Base-by-base conservation (phyloP, 2,797 vertebrate species). In the Hippocampus kuda region DNA sequence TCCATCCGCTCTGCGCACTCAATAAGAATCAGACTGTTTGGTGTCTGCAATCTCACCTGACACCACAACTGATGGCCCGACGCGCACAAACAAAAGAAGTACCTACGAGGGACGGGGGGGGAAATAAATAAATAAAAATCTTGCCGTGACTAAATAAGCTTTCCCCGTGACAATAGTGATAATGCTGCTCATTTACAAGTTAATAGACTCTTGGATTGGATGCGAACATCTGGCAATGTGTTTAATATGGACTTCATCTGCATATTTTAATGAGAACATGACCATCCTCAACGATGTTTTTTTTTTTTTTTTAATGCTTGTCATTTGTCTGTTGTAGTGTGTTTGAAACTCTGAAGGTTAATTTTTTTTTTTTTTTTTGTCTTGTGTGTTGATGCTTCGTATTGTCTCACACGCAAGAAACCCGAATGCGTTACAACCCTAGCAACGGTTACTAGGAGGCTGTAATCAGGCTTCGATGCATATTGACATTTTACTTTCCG, bases 141-240 rank as follows among this genome's bases (percentile, higher is more conserved):
- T 56, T 70, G 4, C 49, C 59, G 42, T 11, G 44, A 44, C 49
- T 59, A 59, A 41, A 11, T 18, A 34, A 15, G 22, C 42, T 49
- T 72, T 49, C 67, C 69, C 73, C 72, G 18, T 61, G 69, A 79
- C 70, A 59, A 26, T 24, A 69, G 70, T 1, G 53, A 71, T 79
- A 70, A 79, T 75, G 68, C 60, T 66, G 67, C 73, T 81, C 72
- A 81, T 83, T 83, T 77, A 76, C 69, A 75, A 80, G 71, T 79
- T 79, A 66, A 76, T 34, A 63, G 68, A 60, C 68, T 75, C 68
- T 38, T 70, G 66, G 72, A 73, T 84, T 75, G 68, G 64, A 65
- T 74, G 38, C 1, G 65, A 83, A 81, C 85, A 85, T 84, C 79
- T 79, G 79, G 71, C 73, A 44, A 70, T 27, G 54, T 71, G 67